Conservation (phyloP, 1,140 invertebrate genomes). For the Homarus americanus region DNA sequence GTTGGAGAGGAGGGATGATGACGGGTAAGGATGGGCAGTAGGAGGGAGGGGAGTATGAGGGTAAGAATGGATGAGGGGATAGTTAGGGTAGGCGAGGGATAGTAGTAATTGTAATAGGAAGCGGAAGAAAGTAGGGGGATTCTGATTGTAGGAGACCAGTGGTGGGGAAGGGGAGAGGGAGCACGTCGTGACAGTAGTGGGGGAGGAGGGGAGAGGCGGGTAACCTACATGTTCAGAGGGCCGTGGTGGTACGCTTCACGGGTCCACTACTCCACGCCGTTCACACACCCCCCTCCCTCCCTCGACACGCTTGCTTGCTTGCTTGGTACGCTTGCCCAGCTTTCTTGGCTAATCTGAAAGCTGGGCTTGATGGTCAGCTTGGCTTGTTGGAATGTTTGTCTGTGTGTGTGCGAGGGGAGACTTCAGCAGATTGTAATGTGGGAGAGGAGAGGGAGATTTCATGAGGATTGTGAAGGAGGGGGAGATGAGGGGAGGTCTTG, state of each 20-base stretch:
- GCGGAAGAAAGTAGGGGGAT: too few relatives aligned
- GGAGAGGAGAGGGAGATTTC: too few relatives aligned
- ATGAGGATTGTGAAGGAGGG: too few relatives aligned
- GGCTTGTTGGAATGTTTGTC: not conserved
- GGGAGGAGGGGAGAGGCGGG: not conserved
- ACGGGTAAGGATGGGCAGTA: too few relatives aligned
- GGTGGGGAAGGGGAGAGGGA: not conserved
- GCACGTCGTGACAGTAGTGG: not conserved
- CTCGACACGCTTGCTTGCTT: constrained; percentile 7
- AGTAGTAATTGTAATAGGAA: too few relatives aligned
- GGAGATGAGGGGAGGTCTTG: too few relatives aligned
- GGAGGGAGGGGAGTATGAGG: not conserved
- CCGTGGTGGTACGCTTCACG: not conserved
- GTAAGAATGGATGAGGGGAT: not conserved
- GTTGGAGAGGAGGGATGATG: too few relatives aligned
- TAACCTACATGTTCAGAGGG: constrained; percentile 14
- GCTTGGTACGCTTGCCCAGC: not conserved
- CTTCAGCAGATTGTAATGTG: too few relatives aligned
- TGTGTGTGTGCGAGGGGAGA: not conserved
- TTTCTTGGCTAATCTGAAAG: constrained; percentile 8
- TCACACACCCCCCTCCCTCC: not conserved
- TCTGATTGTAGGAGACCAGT: too few relatives aligned
- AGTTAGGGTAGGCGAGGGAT: too few relatives aligned
- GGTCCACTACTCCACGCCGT: not conserved
- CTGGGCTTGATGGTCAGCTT: not conserved